Percentiles rank a stretch among this genome's conserved stretches.
Evolutionary conservation across 2,113 vertebrate species (phyloP).

Genomic region (Vidua macroura): DNA sequence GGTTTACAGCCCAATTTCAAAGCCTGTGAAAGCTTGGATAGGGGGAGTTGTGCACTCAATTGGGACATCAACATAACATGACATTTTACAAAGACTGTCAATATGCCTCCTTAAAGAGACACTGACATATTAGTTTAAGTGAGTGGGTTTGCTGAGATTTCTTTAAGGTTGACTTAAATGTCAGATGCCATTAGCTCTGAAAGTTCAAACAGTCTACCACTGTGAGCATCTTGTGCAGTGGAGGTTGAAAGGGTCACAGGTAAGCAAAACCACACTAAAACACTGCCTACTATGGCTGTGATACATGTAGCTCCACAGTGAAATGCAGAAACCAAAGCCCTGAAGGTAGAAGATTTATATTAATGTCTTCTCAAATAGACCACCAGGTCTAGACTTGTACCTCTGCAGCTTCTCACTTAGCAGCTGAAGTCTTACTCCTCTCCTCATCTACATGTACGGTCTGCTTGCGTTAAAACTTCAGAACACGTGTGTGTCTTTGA

Average conservation of each 20-base stretch:
- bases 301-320: background rate
- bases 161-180: conserved; percentile 72
- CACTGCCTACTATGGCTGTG: background rate
- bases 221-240: conserved; percentile 11
- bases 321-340: conserved; percentile 39
- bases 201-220: conserved; percentile 49
- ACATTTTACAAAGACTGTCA: conserved; percentile 52
- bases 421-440: background rate
- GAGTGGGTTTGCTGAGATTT: conserved; percentile 65
- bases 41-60: background rate
- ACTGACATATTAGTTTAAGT: conserved; percentile 51
- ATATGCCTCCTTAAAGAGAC: conserved; percentile 63
- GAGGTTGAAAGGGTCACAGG: conserved; percentile 65
- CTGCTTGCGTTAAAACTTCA: conserved; percentile 61
- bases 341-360: background rate
- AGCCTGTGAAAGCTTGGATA: background rate
- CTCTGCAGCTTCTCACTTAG: conserved; percentile 57
- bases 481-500: conserved; percentile 70
- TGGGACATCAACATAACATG: conserved; percentile 50
- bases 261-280: conserved; percentile 3
- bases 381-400: conserved; percentile 34
- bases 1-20: conserved; percentile 33
- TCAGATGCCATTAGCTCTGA: conserved; percentile 69
- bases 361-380: conserved; percentile 49
- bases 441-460: conserved; percentile 32